Conservation (phyloP, 2,888 invertebrate species). For the Cephus pulcher region DNA sequence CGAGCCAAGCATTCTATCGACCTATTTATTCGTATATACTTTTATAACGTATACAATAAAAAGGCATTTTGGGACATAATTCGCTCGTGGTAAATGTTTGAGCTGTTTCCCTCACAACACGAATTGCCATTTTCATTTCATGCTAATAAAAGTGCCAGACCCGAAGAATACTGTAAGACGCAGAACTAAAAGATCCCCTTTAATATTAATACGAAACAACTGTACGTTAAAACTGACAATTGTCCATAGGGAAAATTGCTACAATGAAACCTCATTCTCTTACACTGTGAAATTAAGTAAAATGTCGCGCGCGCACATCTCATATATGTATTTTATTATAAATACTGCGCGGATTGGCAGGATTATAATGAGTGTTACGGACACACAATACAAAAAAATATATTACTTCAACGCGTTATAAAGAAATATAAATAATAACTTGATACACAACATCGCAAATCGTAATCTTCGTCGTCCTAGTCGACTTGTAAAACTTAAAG, state of each 20-base stretch:
- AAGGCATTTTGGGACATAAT: constrained; percentile 35
- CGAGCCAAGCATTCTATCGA: not conserved
- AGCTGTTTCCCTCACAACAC: not conserved
- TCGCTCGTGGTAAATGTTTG: not conserved
- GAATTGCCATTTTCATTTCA: not conserved
- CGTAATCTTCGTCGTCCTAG: not conserved
- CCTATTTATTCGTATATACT: not conserved
- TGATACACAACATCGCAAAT: not conserved
- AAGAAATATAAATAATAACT: not conserved
- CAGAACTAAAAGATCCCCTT: not conserved
- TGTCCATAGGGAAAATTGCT: not conserved
- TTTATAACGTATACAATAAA: constrained; percentile 13
- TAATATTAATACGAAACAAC: not conserved
- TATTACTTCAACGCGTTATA: constrained; percentile 15
- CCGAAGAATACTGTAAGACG: not conserved
- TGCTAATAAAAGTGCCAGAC: not conserved
- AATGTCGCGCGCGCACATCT: not conserved
- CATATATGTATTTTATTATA: not conserved
- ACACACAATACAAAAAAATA: constrained; percentile 11
- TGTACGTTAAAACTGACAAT: no score
- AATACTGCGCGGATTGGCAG: not conserved
- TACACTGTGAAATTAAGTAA: not conserved
- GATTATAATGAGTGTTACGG: not conserved
- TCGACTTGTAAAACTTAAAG: not conserved
- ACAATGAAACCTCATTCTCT: not conserved